A percentile compares a stretch with the other conserved stretches of the same genome.
phyloP scores from a whole-genome alignment of 2,797 vertebrate genomes.

The Darevskia mixta region DNA sequence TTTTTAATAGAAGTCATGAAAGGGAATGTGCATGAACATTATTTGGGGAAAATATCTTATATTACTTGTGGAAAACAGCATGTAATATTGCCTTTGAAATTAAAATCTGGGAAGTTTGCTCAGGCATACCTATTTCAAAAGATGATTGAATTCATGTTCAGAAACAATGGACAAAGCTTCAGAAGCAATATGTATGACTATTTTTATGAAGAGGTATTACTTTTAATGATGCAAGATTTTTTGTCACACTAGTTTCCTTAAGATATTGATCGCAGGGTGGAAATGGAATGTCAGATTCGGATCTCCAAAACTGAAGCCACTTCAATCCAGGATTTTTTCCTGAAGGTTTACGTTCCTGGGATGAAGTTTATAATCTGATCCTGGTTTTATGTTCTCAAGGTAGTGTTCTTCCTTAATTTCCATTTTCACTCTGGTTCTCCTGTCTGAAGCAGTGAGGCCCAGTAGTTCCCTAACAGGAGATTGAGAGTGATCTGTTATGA shows the following conservation, averaged over 20 bases:
- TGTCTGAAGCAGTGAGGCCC: too few species aligned
- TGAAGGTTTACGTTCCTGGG: neutral
- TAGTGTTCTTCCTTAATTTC: neutral
- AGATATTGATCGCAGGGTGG: neutral
- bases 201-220: neutral
- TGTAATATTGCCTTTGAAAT: constrained; percentile 39
- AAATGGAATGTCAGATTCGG: neutral
- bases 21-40: constrained; percentile 37
- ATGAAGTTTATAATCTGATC: neutral
- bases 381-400: neutral
- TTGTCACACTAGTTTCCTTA: neutral
- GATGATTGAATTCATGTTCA: constrained; percentile 27
- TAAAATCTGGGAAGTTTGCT: constrained; percentile 37
- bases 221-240: neutral
- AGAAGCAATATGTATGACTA: neutral
- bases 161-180: neutral
- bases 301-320: neutral
- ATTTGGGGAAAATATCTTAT: constrained; percentile 29
- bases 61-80: constrained; percentile 42
- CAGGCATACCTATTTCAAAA: constrained; percentile 20
- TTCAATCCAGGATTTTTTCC: neutral
- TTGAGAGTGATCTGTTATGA: too few species aligned
- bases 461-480: too few species aligned
- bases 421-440: too few species aligned
- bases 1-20: constrained; percentile 47